Percentiles rank a stretch among this genome's conserved stretches.
These are phyloP conservation scores for Lasius platythorax DNA, from an alignment of 2,888 invertebrate genomes.

Conservation along the genomic window DNA sequence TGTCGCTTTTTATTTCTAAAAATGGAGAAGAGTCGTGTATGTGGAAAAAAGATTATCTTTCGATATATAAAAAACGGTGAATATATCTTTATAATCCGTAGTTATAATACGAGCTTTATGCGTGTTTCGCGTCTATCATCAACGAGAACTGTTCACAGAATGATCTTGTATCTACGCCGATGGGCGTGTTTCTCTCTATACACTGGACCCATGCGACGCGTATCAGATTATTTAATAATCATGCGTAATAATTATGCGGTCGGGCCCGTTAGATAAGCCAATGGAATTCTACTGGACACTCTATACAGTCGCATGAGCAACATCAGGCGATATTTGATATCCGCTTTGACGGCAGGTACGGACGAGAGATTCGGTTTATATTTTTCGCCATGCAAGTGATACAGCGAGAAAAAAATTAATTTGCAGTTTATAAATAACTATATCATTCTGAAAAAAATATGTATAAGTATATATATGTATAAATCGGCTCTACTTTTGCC, in stretches of 20 bases:
- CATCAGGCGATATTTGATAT: slow-evolving; percentile 44
- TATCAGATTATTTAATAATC: slow-evolving; percentile 26
- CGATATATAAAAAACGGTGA: background rate
- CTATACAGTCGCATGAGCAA: slow-evolving; percentile 12
- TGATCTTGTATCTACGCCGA: background rate
- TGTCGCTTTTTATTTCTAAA: background rate
- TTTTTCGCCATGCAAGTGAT: background rate
- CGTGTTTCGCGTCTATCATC: background rate
- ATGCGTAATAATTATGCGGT: slow-evolving; percentile 31
- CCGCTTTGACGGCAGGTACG: background rate
- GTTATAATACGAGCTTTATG: background rate
- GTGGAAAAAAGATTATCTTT: background rate
- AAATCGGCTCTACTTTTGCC: background rate
- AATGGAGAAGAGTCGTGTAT: background rate
- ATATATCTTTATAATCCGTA: background rate
- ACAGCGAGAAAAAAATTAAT: background rate
- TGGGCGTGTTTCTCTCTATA: slow-evolving; percentile 10
- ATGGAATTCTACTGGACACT: slow-evolving; percentile 63
- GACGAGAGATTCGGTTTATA: background rate
- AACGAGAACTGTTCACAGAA: background rate
- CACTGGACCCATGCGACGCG: background rate
- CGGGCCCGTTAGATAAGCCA: slow-evolving; percentile 50
- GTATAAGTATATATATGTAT: background rate
- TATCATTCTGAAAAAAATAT: background rate
- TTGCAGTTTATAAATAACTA: background rate